These are phyloP conservation scores for Dromaius novaehollandiae DNA, from an alignment of 2,113 vertebrate genomes.

Conservation along the genomic window DNA sequence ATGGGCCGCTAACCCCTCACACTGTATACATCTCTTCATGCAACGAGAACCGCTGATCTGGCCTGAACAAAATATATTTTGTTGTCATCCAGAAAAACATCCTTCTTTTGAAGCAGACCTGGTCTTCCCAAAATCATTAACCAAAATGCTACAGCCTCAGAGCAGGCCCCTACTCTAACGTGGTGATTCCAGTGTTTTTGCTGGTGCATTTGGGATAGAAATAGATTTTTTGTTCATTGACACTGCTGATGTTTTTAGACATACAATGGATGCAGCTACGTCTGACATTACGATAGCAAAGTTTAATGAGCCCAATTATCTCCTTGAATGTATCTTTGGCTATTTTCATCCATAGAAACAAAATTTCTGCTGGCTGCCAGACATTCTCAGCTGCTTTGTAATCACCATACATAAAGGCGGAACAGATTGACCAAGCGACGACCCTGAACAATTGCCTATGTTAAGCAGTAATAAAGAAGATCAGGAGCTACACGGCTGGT, in stretches of 20 bases:
- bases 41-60: background rate
- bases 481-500: background rate
- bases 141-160: background rate
- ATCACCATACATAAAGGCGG: background rate
- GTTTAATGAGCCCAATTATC: slow-evolving; percentile 25
- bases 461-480: slow-evolving; percentile 15
- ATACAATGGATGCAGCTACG: background rate
- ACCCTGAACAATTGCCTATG: background rate
- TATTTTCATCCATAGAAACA: slow-evolving; percentile 26
- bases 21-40: background rate
- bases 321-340: background rate
- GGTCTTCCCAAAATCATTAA: background rate
- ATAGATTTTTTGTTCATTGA: background rate
- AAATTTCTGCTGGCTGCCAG: background rate
- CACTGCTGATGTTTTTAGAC: background rate
- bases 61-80: background rate
- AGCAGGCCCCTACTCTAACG: rapidly evolving
- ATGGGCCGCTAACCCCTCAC: background rate
- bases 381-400: background rate
- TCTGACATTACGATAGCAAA: background rate
- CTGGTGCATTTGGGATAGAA: background rate
- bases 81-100: background rate
- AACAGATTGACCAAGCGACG: background rate
- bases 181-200: background rate
- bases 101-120: background rate